These are phyloP conservation scores for Cotesia chilonis DNA, from an alignment of 1,140 invertebrate species.

Conservation along the genomic window DNA sequence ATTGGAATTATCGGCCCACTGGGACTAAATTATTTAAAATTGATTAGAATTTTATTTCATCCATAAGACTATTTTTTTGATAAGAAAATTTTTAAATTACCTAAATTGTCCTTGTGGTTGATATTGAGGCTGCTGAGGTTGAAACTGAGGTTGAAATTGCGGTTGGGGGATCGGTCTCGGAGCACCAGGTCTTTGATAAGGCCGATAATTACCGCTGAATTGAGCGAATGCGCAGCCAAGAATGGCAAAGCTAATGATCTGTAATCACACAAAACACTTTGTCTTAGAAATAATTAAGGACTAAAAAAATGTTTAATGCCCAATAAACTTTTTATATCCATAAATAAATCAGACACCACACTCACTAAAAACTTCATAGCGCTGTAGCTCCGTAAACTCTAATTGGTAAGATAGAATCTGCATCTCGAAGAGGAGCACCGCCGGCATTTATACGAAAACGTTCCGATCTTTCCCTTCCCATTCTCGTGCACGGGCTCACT, in stretches of 20 bases:
- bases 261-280: slow-evolving; percentile 40
- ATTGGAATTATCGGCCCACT: slow-evolving; percentile 53
- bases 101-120: slow-evolving; percentile 3
- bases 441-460: slow-evolving; percentile 62
- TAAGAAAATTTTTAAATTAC: neutral
- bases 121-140: slow-evolving; percentile 45
- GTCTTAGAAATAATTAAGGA: slow-evolving; percentile 11
- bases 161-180: slow-evolving; percentile 24
- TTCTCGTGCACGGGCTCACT: slow-evolving; percentile 37
- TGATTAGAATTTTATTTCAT: too few relatives aligned
- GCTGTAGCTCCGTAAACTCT: slow-evolving; percentile 44
- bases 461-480: slow-evolving; percentile 59
- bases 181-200: slow-evolving; percentile 48
- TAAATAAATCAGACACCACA: slow-evolving; percentile 40
- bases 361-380: slow-evolving; percentile 60
- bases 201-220: slow-evolving; percentile 46
- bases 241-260: slow-evolving; percentile 54
- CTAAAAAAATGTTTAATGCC: neutral
- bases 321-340: neutral
- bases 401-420: slow-evolving; percentile 59
- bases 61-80: too few relatives aligned
- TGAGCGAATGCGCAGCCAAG: slow-evolving; percentile 53
- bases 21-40: slow-evolving; percentile 30
- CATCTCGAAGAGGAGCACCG: slow-evolving; percentile 52
- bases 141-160: slow-evolving; percentile 43